A percentile compares a stretch with the other conserved stretches of the same genome.
Evolutionary conservation across 2,113 vertebrate genomes (phyloP).

Genomic region (Tympanuchus pallidicinctus): DNA sequence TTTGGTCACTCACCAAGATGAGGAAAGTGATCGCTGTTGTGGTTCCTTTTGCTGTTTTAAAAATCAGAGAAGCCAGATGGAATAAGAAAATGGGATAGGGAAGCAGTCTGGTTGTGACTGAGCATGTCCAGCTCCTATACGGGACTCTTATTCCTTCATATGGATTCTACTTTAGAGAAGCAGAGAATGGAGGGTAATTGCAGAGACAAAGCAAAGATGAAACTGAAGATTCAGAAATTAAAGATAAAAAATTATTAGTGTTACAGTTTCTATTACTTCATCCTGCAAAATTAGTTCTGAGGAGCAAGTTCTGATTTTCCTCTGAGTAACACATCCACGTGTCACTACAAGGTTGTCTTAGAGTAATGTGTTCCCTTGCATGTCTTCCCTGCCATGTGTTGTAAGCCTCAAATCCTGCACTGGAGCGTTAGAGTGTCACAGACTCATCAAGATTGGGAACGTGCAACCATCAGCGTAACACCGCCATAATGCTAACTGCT

Average conservation of each 20-base stretch:
- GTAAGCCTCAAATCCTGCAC: background rate
- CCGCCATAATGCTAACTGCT: no score
- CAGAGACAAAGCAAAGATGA: background rate
- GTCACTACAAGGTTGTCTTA: fast-evolving
- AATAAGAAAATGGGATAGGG: background rate
- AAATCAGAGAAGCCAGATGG: background rate
- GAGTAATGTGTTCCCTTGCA: background rate
- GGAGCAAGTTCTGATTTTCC: background rate
- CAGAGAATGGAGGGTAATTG: background rate
- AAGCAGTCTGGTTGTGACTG: background rate
- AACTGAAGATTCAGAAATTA: background rate
- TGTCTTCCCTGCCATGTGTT: fast-evolving
- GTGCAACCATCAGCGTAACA: no score
- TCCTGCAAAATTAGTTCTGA: background rate
- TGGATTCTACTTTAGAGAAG: background rate
- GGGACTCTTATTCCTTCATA: background rate
- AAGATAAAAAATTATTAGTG: background rate
- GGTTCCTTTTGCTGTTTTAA: background rate
- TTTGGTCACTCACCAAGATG: background rate
- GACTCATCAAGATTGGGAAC: no score
- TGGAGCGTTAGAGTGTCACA: background rate
- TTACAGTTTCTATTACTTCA: background rate
- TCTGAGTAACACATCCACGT: background rate
- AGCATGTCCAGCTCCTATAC: background rate
- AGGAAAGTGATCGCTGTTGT: background rate